A percentile compares a stretch with the other conserved stretches of the same genome.
phyloP scores from a whole-genome alignment of 1,140 invertebrate genomes.

The Adelges cooleyi region DNA sequence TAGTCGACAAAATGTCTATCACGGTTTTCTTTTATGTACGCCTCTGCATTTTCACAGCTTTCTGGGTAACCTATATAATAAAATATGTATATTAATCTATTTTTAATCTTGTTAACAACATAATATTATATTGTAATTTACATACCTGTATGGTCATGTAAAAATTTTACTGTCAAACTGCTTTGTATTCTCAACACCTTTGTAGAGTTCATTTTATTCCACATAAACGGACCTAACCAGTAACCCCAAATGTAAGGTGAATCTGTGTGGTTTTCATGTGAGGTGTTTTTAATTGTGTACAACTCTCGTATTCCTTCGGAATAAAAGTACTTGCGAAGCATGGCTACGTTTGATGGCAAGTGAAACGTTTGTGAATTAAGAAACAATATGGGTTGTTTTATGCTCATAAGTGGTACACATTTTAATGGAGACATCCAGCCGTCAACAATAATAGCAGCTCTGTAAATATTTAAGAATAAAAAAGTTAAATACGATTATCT shows the following conservation, averaged over 20 bases:
- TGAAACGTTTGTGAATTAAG: constrained; percentile 57
- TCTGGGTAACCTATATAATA: background rate
- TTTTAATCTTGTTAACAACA: too few relatives aligned
- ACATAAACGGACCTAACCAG: constrained; percentile 41
- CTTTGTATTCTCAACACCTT: constrained; percentile 39
- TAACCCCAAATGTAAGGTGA: constrained; percentile 38
- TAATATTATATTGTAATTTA: background rate
- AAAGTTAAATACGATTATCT: too few relatives aligned
- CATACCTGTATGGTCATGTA: constrained; percentile 35
- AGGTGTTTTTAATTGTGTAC: constrained; percentile 40
- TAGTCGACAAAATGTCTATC: background rate
- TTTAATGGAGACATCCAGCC: constrained; percentile 59
- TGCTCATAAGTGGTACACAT: constrained; percentile 40
- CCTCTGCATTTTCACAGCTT: background rate
- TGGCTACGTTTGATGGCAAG: constrained; percentile 46
- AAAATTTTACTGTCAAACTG: constrained; percentile 38
- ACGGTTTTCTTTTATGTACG: background rate
- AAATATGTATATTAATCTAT: too few relatives aligned
- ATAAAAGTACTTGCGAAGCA: constrained; percentile 37
- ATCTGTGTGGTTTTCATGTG: constrained; percentile 42
- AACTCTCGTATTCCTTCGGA: constrained; percentile 34
- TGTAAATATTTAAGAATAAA: constrained; percentile 37
- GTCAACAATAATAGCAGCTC: constrained; percentile 48
- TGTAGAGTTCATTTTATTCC: constrained; percentile 34
- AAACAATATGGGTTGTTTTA: constrained; percentile 49